Conservation (phyloP, 2,888 invertebrate species). For the Latheticus oryzae region DNA sequence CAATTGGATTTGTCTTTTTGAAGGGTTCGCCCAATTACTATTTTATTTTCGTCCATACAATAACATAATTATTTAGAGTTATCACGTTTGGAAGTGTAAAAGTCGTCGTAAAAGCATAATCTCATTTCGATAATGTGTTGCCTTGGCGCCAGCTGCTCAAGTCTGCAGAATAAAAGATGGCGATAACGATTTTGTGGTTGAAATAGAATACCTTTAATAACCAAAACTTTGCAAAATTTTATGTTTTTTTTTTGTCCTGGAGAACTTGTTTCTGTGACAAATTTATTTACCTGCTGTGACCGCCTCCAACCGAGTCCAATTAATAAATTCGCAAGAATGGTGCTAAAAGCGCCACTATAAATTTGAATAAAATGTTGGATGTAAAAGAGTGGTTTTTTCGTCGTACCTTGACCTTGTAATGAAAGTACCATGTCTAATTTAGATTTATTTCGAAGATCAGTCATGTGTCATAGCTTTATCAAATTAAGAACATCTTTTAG, state of each 20-base stretch:
- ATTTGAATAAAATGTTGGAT: constrained; percentile 15
- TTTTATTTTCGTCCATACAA: constrained; percentile 30
- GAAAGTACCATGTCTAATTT: too few relatives aligned
- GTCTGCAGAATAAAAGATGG: too few relatives aligned
- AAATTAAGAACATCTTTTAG: too few relatives aligned
- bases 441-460: too few relatives aligned
- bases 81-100: constrained; percentile 37
- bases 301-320: constrained; percentile 25
- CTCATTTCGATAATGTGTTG: constrained; percentile 5
- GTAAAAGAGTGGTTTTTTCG: too few relatives aligned
- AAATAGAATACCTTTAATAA: too few relatives aligned
- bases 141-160: constrained; percentile 35
- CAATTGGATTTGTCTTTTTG: too few relatives aligned
- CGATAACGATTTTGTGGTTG: too few relatives aligned
- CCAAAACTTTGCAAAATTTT: too few relatives aligned
- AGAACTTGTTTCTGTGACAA: constrained; percentile 11
- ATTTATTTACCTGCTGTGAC: constrained; percentile 25
- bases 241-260: constrained; percentile 22
- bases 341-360: constrained; percentile 13
- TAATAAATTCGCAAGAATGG: constrained; percentile 18
- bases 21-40: too few relatives aligned
- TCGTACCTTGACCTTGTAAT: too few relatives aligned
- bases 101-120: constrained; percentile 39
- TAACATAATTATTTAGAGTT: constrained; percentile 35
- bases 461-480: too few relatives aligned